Conservation (phyloP, 2,888 invertebrate genomes). For the Oxycera nigricornis region DNA sequence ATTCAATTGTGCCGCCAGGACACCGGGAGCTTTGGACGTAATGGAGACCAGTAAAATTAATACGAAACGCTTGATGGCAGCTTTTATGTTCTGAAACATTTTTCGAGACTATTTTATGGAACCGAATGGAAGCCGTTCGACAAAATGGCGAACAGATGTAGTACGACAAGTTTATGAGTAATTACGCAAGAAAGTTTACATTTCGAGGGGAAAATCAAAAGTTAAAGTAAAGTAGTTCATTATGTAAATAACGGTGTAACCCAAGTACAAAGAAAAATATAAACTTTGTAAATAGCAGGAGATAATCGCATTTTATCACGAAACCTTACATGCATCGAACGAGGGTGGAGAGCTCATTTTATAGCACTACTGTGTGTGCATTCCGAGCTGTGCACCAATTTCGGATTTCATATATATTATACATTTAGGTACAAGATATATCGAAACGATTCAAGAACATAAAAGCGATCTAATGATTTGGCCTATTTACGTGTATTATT, state of each 20-base stretch:
- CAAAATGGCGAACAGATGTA: slow-evolving; percentile 1
- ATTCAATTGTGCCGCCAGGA: slow-evolving; percentile 37
- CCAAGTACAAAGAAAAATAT: slow-evolving; percentile 35
- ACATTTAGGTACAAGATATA: not conserved
- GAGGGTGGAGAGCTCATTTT: slow-evolving; percentile 16
- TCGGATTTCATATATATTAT: not conserved
- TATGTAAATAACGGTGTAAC: slow-evolving; percentile 19
- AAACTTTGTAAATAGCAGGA: slow-evolving; percentile 37
- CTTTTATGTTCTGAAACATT: slow-evolving; percentile 18
- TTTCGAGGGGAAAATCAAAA: slow-evolving; percentile 28
- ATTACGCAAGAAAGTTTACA: slow-evolving; percentile 38
- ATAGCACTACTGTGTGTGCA: not conserved
- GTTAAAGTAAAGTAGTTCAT: slow-evolving; percentile 19
- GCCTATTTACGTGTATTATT: no score
- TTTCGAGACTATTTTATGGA: slow-evolving; percentile 26
- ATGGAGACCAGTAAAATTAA: slow-evolving; percentile 35
- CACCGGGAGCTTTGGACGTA: slow-evolving; percentile 13
- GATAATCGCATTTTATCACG: slow-evolving; percentile 37
- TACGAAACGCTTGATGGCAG: slow-evolving; percentile 20
- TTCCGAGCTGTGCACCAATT: not conserved
- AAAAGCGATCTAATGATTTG: not conserved
- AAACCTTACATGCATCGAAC: slow-evolving; percentile 27
- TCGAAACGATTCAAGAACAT: slow-evolving; percentile 14
- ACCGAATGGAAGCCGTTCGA: slow-evolving; percentile 7
- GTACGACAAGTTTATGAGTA: slow-evolving; percentile 23